A percentile compares a stretch with the other conserved stretches of the same genome.
Evolutionary conservation across 2,113 vertebrate genomes (phyloP).

Genomic region (Chloropsis hardwickii): DNA sequence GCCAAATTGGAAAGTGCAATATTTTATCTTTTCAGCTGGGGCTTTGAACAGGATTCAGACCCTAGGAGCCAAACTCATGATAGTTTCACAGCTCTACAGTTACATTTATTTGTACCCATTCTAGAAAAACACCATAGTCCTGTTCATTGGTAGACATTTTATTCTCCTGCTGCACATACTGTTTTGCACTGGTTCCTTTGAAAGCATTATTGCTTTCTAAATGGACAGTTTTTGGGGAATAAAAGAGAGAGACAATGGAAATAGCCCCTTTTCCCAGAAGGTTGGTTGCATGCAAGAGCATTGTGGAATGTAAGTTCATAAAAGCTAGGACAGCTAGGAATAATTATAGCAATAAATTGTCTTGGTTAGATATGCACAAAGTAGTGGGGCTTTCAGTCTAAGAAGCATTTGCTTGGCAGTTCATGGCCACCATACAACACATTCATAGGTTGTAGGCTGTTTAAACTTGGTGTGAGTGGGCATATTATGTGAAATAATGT

Average conservation of each 20-base stretch:
- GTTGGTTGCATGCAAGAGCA: not conserved
- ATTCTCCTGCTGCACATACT: not conserved
- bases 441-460: not conserved
- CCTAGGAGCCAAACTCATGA: not conserved
- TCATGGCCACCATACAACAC: not conserved
- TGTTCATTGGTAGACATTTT: not conserved
- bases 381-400: not conserved
- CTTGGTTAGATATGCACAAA: not conserved
- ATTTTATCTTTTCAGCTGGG: not conserved
- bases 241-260: not conserved
- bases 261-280: not conserved
- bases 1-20: not conserved
- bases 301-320: conserved; percentile 5
- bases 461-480: not conserved
- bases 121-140: not conserved
- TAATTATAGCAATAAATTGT: conserved; percentile 10
- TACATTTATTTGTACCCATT: not conserved
- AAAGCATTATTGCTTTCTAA: not conserved
- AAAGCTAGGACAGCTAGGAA: conserved; percentile 22
- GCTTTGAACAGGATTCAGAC: not conserved
- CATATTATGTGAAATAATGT: not conserved
- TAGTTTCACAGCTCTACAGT: not conserved
- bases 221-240: not conserved
- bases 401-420: not conserved
- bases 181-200: not conserved